Conservation (phyloP, 2,888 invertebrate genomes). For the Torymus texanus region DNA sequence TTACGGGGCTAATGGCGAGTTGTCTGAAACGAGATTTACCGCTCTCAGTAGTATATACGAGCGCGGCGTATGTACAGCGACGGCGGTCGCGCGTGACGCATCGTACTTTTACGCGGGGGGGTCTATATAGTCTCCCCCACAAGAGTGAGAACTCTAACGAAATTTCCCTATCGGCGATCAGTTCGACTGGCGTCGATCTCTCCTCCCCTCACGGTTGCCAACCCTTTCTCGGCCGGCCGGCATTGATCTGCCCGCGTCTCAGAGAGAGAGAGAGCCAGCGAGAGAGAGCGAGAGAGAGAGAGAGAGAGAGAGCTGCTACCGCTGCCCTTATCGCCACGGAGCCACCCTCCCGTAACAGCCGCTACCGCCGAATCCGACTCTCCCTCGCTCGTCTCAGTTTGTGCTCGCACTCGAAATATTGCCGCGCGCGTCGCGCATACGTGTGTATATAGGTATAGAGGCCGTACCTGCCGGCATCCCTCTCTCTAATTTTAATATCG, state of each 20-base stretch:
- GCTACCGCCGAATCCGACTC: slow-evolving; percentile 42
- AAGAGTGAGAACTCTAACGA: slow-evolving; percentile 67
- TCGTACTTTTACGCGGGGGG: slow-evolving; percentile 44
- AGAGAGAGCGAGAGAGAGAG: too few relatives aligned
- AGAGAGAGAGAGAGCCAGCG: slow-evolving; percentile 29
- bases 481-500: slow-evolving; percentile 69
- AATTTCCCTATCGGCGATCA: slow-evolving; percentile 74
- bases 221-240: slow-evolving; percentile 64
- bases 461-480: slow-evolving; percentile 11
- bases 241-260: slow-evolving; percentile 66
- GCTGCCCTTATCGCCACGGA: slow-evolving; percentile 54
- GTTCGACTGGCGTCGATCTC: slow-evolving; percentile 64
- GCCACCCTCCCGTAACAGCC: slow-evolving; percentile 49
- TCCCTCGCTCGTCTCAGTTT: slow-evolving; percentile 27
- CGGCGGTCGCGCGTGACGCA: slow-evolving; percentile 43
- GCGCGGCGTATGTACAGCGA: neutral
- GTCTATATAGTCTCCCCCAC: neutral
- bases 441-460: slow-evolving; percentile 8
- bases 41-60: slow-evolving; percentile 39
- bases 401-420: slow-evolving; percentile 64
- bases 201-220: slow-evolving; percentile 57
- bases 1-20: slow-evolving; percentile 53
- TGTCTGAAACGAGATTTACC: slow-evolving; percentile 54
- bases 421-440: slow-evolving; percentile 50
- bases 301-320: slow-evolving; percentile 15